phyloP scores from a whole-genome alignment of 2,797 vertebrate genomes.

The Platalea minor region DNA sequence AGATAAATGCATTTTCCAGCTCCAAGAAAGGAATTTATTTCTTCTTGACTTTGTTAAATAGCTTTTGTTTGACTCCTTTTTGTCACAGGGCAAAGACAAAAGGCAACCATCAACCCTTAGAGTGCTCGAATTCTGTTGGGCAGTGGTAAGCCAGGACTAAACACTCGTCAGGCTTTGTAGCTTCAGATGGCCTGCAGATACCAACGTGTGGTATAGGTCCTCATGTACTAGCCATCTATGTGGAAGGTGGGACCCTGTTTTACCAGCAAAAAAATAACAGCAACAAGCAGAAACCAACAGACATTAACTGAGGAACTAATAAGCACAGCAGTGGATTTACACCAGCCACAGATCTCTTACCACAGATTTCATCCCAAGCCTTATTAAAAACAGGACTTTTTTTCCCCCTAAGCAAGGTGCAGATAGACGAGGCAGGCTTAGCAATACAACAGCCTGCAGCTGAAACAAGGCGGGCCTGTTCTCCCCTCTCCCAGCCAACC shows the following conservation, averaged over 20 bases:
- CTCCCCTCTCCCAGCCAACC: neutral
- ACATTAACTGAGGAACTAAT: neutral
- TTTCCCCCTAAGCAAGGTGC: neutral
- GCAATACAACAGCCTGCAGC: neutral
- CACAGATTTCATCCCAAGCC: neutral
- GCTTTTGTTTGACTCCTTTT: neutral
- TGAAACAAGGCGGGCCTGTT: neutral
- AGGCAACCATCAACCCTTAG: neutral
- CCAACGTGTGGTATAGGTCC: rapidly evolving
- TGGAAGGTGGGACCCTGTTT: neutral
- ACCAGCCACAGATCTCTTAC: neutral
- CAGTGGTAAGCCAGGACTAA: neutral
- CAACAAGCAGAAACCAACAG: neutral
- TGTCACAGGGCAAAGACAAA: neutral
- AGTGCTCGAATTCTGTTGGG: neutral
- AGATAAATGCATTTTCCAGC: conserved; percentile 25
- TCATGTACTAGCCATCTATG: neutral
- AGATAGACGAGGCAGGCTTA: neutral
- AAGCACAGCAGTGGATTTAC: neutral
- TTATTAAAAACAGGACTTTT: neutral
- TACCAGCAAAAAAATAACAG: neutral
- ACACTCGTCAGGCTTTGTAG: neutral
- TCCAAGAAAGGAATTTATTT: neutral
- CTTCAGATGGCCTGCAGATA: neutral
- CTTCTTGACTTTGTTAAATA: neutral